phyloP scores from a whole-genome alignment of 2,888 invertebrate species.

The Caprella mutica region DNA sequence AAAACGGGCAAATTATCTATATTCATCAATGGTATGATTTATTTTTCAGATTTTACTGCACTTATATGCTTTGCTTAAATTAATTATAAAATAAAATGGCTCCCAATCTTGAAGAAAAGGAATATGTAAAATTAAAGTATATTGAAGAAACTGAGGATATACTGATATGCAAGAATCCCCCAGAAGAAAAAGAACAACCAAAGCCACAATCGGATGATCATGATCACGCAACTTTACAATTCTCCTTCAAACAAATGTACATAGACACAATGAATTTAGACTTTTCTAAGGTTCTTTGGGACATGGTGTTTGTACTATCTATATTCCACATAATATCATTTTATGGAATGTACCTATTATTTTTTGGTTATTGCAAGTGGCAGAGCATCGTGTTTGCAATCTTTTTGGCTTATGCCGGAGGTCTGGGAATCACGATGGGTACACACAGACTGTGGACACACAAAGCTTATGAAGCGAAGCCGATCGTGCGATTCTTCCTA shows the following conservation, averaged over 20 bases:
- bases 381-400: constrained; percentile 45
- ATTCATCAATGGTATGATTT: no score
- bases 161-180: no score
- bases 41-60: no score
- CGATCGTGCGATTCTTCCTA: constrained; percentile 67
- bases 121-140: no score
- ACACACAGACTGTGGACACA: constrained; percentile 93
- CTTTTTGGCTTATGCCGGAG: constrained; percentile 61
- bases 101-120: no score
- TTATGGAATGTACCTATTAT: constrained; percentile 33
- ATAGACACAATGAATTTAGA: neutral
- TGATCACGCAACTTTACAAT: neutral
- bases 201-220: no score
- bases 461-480: constrained; percentile 76
- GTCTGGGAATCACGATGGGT: constrained; percentile 90
- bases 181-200: no score
- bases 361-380: constrained; percentile 20
- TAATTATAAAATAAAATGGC: no score
- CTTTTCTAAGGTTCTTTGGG: constrained; percentile 22
- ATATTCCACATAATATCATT: constrained; percentile 35
- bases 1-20: no score
- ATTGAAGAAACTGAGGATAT: no score
- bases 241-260: constrained; percentile 9
- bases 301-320: constrained; percentile 34
- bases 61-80: no score